Conservation (phyloP, 2,888 invertebrate species). For the Cyaniris semiargus region DNA sequence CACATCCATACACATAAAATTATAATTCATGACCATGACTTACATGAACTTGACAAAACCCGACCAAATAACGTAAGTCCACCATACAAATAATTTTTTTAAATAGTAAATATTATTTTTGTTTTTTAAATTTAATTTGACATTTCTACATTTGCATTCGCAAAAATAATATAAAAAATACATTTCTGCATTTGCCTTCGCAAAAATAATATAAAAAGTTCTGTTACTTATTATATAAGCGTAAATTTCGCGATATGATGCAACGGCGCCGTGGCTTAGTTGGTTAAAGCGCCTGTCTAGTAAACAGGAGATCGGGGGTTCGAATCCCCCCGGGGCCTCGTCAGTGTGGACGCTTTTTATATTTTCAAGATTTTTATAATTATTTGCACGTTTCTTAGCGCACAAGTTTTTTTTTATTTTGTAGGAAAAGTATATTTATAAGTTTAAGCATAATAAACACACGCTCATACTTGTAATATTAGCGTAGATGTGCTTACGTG, state of each 20-base stretch:
- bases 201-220: too few relatives aligned
- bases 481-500: constrained; percentile 69
- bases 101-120: too few relatives aligned
- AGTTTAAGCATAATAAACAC: background rate
- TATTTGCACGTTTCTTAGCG: too few relatives aligned
- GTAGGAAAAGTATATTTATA: background rate
- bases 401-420: background rate
- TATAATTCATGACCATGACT: too few relatives aligned
- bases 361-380: background rate
- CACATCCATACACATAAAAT: too few relatives aligned
- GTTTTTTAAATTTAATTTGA: too few relatives aligned
- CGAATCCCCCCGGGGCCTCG: constrained; percentile 80
- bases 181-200: too few relatives aligned
- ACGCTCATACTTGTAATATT: background rate
- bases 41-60: too few relatives aligned
- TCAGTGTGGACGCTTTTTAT: constrained; percentile 38
- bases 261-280: constrained; percentile 80
- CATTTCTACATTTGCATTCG: too few relatives aligned
- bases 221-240: background rate
- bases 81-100: too few relatives aligned
- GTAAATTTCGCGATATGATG: constrained; percentile 45
- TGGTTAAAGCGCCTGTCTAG: constrained; percentile 81
- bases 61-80: too few relatives aligned
- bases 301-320: constrained; percentile 81
- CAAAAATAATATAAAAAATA: too few relatives aligned